Conservation (phyloP, 2,113 vertebrate genomes). For the Ursus arctos region DNA sequence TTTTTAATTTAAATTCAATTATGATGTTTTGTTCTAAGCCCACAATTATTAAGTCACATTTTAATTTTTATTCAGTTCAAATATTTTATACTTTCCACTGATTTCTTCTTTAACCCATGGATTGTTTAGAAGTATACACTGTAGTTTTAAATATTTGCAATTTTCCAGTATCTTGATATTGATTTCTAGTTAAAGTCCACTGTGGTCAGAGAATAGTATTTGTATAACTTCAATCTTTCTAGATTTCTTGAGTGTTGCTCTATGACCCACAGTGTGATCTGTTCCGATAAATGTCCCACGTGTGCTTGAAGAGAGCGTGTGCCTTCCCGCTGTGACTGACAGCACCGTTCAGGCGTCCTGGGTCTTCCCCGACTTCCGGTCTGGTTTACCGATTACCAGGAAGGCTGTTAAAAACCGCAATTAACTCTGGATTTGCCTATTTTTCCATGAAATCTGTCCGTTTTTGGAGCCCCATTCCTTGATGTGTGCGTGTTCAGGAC, state of each 20-base stretch:
- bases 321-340: background rate
- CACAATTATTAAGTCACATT: background rate
- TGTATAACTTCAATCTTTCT: background rate
- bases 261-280: background rate
- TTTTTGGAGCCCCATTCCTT: background rate
- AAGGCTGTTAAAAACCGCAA: background rate
- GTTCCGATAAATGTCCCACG: background rate
- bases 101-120: background rate
- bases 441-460: background rate
- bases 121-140: background rate
- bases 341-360: background rate
- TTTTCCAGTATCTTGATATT: background rate
- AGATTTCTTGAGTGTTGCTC: background rate
- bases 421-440: background rate
- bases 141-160: background rate
- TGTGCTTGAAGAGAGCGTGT: background rate
- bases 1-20: too few relatives aligned
- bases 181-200: constrained; percentile 1
- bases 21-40: background rate
- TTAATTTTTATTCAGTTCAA: background rate
- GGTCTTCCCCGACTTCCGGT: background rate
- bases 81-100: constrained; percentile 22
- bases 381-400: background rate
- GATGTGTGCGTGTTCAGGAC: background rate
- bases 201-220: background rate